phyloP scores from a whole-genome alignment of 2,797 vertebrate species.

The Spinus pinus region DNA sequence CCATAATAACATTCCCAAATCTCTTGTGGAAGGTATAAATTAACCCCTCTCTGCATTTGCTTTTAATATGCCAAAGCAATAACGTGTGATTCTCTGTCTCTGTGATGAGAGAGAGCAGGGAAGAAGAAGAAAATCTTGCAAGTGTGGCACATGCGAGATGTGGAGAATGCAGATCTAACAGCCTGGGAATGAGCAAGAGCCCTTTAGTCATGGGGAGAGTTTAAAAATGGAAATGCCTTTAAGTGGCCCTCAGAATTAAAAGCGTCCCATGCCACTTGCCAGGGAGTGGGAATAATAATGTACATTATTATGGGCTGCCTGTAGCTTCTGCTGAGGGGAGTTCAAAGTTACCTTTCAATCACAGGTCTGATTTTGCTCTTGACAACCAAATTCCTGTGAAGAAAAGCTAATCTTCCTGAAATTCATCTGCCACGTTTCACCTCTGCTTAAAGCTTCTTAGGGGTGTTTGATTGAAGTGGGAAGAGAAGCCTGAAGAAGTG shows the following conservation, averaged over 20 bases:
- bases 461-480: neutral
- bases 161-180: neutral
- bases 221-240: constrained; percentile 28
- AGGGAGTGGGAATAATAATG: neutral
- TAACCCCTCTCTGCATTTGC: constrained; percentile 28
- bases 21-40: constrained; percentile 19
- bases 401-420: neutral
- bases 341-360: constrained; percentile 40
- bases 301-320: neutral
- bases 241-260: constrained; percentile 37
- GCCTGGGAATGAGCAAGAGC: constrained; percentile 22
- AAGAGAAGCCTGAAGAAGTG: neutral
- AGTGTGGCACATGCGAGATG: neutral
- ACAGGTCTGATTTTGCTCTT: neutral
- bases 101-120: neutral
- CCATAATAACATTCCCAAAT: neutral
- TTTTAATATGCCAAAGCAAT: constrained; percentile 39
- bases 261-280: neutral
- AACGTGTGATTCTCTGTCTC: neutral
- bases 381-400: neutral
- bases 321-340: neutral
- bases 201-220: neutral
- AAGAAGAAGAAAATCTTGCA: neutral
- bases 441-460: constrained; percentile 1
- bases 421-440: neutral